Conservation (phyloP, 2,113 vertebrate genomes). For the Callopanchax toddi region DNA sequence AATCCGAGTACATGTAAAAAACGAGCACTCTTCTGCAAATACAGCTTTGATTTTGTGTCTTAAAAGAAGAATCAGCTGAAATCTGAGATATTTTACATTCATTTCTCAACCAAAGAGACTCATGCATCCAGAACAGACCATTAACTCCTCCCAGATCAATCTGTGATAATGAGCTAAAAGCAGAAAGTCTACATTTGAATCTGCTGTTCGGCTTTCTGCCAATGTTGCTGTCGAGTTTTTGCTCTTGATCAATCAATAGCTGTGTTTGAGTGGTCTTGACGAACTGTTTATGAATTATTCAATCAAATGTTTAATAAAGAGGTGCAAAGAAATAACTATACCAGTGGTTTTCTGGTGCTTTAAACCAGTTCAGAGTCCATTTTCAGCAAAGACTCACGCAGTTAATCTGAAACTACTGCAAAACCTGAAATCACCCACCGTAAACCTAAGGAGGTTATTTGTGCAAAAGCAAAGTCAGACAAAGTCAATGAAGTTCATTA, state of each 20-base stretch:
- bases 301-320: not conserved
- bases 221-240: constrained; percentile 2
- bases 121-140: not conserved
- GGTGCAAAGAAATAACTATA: not conserved
- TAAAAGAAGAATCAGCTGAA: not conserved
- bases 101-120: not conserved
- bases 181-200: not conserved
- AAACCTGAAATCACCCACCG: no score
- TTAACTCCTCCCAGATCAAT: not conserved
- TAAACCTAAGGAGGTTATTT: no score
- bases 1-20: no score
- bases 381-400: not conserved
- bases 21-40: not conserved
- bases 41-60: not conserved
- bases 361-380: not conserved
- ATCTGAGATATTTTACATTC: not conserved
- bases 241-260: not conserved
- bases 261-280: not conserved
- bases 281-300: not conserved
- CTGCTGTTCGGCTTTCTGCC: not conserved
- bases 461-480: not conserved
- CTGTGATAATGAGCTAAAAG: not conserved
- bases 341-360: not conserved
- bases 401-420: not conserved
- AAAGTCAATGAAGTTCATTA: not conserved